These are phyloP conservation scores for Halotydeus destructor DNA, from an alignment of 1,140 invertebrate species.

Conservation along the genomic window DNA sequence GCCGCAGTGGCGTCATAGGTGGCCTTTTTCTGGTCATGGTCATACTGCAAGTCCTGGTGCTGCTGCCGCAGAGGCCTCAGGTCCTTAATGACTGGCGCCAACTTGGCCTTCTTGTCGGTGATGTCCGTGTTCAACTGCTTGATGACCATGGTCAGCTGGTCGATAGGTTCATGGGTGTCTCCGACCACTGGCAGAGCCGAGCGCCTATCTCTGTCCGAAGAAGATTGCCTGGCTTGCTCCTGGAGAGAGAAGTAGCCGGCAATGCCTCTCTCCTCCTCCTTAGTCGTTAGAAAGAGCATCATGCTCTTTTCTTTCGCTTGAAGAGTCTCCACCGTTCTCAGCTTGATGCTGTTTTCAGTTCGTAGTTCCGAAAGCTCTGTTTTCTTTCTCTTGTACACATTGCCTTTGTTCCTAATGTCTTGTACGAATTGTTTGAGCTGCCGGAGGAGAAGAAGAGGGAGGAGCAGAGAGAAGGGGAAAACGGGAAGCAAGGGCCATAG, in stretches of 20 bases:
- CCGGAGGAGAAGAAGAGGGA: too few species aligned
- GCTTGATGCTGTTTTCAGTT: slow-evolving; percentile 42
- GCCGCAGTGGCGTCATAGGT: slow-evolving; percentile 34
- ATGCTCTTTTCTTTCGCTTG: slow-evolving; percentile 19
- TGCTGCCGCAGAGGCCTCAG: slow-evolving; percentile 34
- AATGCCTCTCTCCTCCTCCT: slow-evolving; percentile 30
- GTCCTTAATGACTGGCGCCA: slow-evolving; percentile 41
- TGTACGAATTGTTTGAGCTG: slow-evolving; percentile 56
- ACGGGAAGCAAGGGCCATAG: too few species aligned
- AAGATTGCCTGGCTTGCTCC: slow-evolving; percentile 34
- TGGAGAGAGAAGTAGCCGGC: slow-evolving; percentile 30
- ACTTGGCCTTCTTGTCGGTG: slow-evolving; percentile 31
- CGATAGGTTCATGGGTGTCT: slow-evolving; percentile 32
- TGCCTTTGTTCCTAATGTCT: slow-evolving; percentile 49
- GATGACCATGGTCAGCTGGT: slow-evolving; percentile 35
- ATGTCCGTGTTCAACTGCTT: slow-evolving; percentile 33
- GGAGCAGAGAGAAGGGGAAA: too few species aligned
- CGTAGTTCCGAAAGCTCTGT: slow-evolving; percentile 44
- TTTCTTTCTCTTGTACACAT: slow-evolving; percentile 51
- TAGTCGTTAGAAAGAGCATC: slow-evolving; percentile 4
- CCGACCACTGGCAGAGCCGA: slow-evolving; percentile 33
- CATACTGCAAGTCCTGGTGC: slow-evolving; percentile 30
- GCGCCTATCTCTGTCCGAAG: slow-evolving; percentile 33
- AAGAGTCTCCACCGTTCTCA: slow-evolving; percentile 38
- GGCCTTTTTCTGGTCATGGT: slow-evolving; percentile 35